phyloP scores from a whole-genome alignment of 1,140 invertebrate genomes.

The Penaeus chinensis region DNA sequence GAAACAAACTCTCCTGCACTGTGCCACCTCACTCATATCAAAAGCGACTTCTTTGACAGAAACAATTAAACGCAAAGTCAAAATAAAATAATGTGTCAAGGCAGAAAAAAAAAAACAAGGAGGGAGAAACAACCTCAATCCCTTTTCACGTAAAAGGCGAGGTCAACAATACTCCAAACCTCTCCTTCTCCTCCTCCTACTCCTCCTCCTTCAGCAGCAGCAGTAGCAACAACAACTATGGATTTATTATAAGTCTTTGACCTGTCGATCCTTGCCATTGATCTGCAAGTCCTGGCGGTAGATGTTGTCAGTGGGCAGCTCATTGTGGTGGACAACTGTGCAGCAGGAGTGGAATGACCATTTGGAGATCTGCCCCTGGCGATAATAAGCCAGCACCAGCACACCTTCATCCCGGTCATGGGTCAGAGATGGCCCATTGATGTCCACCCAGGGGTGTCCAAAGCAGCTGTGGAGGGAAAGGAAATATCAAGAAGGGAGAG shows the following conservation, averaged over 20 bases:
- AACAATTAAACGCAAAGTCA: no score
- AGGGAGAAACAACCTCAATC: no score
- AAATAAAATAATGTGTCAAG: no score
- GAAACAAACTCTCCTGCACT: no score
- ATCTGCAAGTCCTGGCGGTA: conserved; percentile 50
- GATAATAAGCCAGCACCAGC: conserved; percentile 57
- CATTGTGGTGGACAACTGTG: conserved; percentile 39
- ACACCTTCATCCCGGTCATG: conserved; percentile 58
- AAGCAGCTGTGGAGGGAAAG: conserved; percentile 46
- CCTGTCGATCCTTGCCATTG: conserved; percentile 37
- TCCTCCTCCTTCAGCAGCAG: background rate
- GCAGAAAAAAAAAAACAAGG: no score
- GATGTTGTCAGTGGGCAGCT: conserved; percentile 55
- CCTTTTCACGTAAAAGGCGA: no score
- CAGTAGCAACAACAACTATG: no score
- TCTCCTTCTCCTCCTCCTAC: background rate
- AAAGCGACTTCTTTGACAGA: no score
- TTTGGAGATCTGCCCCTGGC: conserved; percentile 56
- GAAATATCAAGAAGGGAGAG: background rate
- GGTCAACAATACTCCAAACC: no score
- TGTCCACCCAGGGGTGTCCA: conserved; percentile 63
- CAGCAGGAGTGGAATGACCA: conserved; percentile 60
- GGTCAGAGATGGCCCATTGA: conserved; percentile 61
- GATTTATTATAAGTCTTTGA: conserved; percentile 40
- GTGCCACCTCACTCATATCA: no score